Base-by-base conservation (phyloP, 2,888 invertebrate species). In the Bhutanitis thaidina region DNA sequence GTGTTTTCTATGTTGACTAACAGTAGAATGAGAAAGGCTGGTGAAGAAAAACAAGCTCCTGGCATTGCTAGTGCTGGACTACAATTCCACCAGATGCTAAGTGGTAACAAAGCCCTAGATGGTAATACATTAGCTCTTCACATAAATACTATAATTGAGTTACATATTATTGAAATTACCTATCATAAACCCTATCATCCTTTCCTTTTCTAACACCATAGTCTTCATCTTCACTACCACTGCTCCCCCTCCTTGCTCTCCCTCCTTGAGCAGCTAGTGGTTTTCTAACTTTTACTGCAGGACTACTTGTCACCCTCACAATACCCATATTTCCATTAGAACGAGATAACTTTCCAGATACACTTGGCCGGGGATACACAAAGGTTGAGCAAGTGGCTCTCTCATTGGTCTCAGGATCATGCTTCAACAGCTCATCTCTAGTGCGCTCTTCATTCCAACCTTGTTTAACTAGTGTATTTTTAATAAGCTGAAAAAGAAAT, bases 161-260 rank as follows among this genome's bases (percentile, higher is more conserved):
- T 5, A 20, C 3, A 20, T 20, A 20, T 20, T 20, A 3, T 3
- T 20, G 5, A 8, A 27, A 14, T 1, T 35, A 93, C 93, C 93
- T 93, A 61, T 93, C 92, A 76, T 92, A 93, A 41, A 94, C 93
- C 67, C 90, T 80, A 58, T 90, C 91, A 61, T 92, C 91, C 59
- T 91, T 91, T 52, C 92, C 93, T 71, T 92, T 91, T 52, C 82
- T 85, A 1, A 91, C 90, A 49, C 91, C 92, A 52, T 90, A 87
- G 52, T 92, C 91, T 51, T 91, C 91, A 58, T 92, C 93, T 59
- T 93, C 92, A 59, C 91, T 91, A 20, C 90, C 91, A 48, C 91
- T 89, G 49, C 88, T 82, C 29, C 90, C 89, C 60, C 85, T 83
- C 60, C 90, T 79, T 0, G 68, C 76, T 43, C 88, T 76, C 4